phyloP scores from a whole-genome alignment of 2,888 invertebrate genomes.

The Pandemis corylana region DNA sequence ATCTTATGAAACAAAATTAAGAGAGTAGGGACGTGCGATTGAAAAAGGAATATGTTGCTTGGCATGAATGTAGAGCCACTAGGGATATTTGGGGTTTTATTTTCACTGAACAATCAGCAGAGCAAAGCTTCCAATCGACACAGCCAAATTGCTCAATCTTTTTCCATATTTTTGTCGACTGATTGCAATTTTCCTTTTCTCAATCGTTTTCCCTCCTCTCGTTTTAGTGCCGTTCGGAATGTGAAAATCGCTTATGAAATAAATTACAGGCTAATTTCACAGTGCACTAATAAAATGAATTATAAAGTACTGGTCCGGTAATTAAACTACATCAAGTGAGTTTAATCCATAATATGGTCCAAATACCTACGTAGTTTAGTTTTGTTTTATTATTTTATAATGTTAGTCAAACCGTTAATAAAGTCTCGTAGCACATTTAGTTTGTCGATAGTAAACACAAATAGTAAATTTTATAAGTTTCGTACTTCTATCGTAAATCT shows the following conservation, averaged over 20 bases:
- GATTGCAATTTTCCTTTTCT: neutral
- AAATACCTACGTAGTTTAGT: too few relatives aligned
- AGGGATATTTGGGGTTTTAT: neutral
- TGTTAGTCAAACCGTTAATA: too few relatives aligned
- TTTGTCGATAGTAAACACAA: too few relatives aligned
- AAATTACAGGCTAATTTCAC: slow-evolving; percentile 19
- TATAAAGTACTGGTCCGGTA: slow-evolving; percentile 1
- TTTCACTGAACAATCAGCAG: too few relatives aligned
- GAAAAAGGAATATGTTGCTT: neutral
- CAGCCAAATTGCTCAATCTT: too few relatives aligned
- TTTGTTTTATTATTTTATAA: too few relatives aligned
- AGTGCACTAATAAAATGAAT: slow-evolving; percentile 19
- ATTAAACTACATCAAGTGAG: slow-evolving; percentile 4
- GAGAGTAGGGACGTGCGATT: neutral
- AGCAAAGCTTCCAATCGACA: too few relatives aligned
- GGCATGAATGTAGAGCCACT: neutral
- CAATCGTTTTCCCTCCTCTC: slow-evolving; percentile 10
- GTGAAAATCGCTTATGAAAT: slow-evolving; percentile 23
- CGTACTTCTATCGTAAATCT: too few relatives aligned
- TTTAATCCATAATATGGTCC: neutral
- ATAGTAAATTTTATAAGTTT: too few relatives aligned
- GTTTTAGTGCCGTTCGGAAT: slow-evolving; percentile 35
- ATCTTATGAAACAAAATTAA: neutral
- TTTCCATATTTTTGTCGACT: too few relatives aligned
- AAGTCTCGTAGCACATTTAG: too few relatives aligned